Conservation (phyloP, 2,113 vertebrate species). For the Ptilorrhoa leucosticta region DNA sequence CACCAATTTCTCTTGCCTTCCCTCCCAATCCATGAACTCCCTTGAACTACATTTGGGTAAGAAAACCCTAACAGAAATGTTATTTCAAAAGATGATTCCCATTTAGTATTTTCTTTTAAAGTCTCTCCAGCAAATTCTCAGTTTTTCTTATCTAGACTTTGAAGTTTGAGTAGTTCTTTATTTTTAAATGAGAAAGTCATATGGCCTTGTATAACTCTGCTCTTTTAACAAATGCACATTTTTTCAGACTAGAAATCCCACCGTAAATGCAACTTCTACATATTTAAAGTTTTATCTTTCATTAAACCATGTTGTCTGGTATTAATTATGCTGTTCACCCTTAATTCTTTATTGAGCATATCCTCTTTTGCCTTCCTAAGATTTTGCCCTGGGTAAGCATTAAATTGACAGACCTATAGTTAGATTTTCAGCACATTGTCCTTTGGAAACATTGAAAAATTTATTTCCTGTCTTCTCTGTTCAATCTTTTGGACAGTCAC, state of each 20-base stretch:
- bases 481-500: background rate
- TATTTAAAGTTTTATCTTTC: background rate
- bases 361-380: background rate
- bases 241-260: background rate
- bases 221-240: background rate
- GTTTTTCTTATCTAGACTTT: background rate
- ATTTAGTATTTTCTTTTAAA: background rate
- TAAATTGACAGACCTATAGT: background rate
- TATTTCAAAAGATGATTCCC: background rate
- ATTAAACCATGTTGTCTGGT: background rate
- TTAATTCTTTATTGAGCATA: background rate
- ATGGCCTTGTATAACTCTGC: background rate
- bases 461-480: constrained; percentile 9
- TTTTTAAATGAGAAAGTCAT: background rate
- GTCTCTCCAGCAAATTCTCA: background rate
- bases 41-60: background rate
- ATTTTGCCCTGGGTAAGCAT: background rate
- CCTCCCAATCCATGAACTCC: background rate
- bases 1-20: background rate
- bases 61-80: background rate
- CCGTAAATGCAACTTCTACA: background rate
- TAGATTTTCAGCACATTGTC: background rate
- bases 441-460: constrained; percentile 16
- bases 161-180: background rate
- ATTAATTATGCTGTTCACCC: background rate